Evolutionary conservation across 2,888 invertebrate genomes (phyloP), one percentile per base, ranked within the genome.

Genomic region (Pristionchus entomophagus): DNA sequence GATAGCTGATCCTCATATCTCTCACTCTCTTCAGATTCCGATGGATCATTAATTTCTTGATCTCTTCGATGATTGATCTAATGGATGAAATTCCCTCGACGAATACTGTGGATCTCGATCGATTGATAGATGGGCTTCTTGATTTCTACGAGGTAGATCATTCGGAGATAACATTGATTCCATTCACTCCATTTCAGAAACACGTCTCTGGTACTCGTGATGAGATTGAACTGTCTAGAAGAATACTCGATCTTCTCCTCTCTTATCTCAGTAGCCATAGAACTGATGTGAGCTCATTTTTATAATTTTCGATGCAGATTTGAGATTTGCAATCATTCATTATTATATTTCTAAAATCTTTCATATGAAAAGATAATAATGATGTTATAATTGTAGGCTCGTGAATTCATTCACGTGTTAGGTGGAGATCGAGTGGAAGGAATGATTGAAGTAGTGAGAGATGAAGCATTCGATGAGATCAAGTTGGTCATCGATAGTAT

Each of bases 1-100:
- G 14, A 22, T 82, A 14, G 35, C 17, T 32, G 22, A n/a, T 81
- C 19, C 19, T 59, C 59, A 22, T 26, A 69, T 19, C 29, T 41
- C 32, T 14, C n/a, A n/a, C n/a, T 8, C 49, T 49, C 22, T 14
- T 49, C 49, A 84, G 83, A 65, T 84, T 84, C 83, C 83, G 83
- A 45, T 84, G 83, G 83, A 51, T 84, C 12, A 65, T 84, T 10
- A 84, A 84, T 35, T 84, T 84, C 49, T 35, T 84, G n/a, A 65
- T 65, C 32, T n/a, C 62, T n/a, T 62, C 65, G 12, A 84, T 53
- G 62, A 49, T 35, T 4, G 45, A 45, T 41, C 62, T 84, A 45
- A 26, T 84, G 65, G 29, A 45, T 19, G 26, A 26, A 41, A 10
- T 84, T 8, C 32, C 62, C 22, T 17, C 45, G 29, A 29, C 45